These are phyloP conservation scores for Oncopodura yosiiana DNA, from an alignment of 1,140 invertebrate species.

Conservation along the genomic window DNA sequence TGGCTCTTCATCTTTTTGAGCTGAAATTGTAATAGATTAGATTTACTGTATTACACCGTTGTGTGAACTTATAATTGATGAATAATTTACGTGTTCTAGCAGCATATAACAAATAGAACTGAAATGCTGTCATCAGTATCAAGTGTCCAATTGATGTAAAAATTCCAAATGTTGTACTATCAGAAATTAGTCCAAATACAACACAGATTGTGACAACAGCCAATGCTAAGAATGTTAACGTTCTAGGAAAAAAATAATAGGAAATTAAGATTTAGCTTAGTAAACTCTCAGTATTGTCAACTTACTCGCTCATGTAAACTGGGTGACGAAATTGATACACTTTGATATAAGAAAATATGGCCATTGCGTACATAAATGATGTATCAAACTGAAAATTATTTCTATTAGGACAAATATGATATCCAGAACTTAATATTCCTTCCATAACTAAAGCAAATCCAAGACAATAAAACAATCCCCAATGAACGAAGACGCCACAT, in stretches of 20 bases:
- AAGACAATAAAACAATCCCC: conserved; percentile 30
- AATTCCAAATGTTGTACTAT: conserved; percentile 2
- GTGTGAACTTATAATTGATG: too few species aligned
- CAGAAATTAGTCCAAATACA: too few species aligned
- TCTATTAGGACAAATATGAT: conserved; percentile 49
- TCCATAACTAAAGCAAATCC: conserved; percentile 20
- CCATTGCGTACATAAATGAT: conserved; percentile 34
- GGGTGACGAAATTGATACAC: conserved; percentile 34
- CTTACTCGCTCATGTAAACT: conserved; percentile 32
- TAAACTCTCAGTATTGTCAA: neutral
- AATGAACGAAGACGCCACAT: conserved; percentile 34
- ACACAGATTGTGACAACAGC: conserved; percentile 26
- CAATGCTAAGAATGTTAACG: conserved; percentile 20
- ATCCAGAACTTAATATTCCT: conserved; percentile 38
- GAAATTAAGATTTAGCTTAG: neutral
- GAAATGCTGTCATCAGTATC: too few species aligned
- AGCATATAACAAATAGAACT: too few species aligned
- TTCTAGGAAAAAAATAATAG: conserved; percentile 6
- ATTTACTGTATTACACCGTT: too few species aligned
- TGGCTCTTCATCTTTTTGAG: too few species aligned
- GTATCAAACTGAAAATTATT: conserved; percentile 51
- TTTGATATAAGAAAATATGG: conserved; percentile 26
- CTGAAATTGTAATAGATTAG: too few species aligned
- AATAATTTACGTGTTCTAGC: too few species aligned
- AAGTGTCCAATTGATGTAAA: conserved; percentile 7